phyloP scores from a whole-genome alignment of 2,888 invertebrate genomes.

The Philaethria dido region DNA sequence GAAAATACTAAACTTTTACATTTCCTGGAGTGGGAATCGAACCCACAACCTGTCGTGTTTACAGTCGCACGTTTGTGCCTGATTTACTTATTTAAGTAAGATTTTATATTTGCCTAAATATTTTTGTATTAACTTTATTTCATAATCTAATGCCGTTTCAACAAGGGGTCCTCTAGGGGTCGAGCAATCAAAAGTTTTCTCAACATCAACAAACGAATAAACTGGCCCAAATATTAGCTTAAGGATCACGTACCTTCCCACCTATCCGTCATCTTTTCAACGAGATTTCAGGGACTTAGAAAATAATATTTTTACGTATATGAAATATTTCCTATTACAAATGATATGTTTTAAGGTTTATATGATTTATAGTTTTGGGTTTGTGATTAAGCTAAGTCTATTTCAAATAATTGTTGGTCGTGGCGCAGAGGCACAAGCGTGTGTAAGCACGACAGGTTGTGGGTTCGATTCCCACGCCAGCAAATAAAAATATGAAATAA shows the following conservation, averaged over 20 bases:
- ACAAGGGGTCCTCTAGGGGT: slow-evolving; percentile 32
- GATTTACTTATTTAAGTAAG: not conserved
- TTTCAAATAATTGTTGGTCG: no score
- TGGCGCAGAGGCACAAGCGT: no score
- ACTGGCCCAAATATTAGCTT: slow-evolving; percentile 36
- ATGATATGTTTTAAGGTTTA: not conserved
- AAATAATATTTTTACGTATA: slow-evolving; percentile 29
- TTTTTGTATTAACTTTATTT: slow-evolving; percentile 23
- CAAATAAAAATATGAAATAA: no score
- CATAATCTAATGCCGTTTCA: slow-evolving; percentile 30
- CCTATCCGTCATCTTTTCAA: slow-evolving; percentile 35
- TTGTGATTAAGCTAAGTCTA: no score
- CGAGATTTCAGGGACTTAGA: slow-evolving; percentile 26
- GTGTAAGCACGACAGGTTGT: no score
- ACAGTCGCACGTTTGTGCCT: no score
- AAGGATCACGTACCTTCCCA: slow-evolving; percentile 29
- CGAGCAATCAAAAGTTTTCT: slow-evolving; percentile 40
- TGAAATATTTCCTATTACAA: slow-evolving; percentile 8
- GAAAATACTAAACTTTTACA: no score
- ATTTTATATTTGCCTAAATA: slow-evolving; percentile 14
- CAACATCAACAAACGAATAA: slow-evolving; percentile 40
- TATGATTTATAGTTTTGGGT: not conserved
- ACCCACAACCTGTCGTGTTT: no score
- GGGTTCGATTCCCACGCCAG: no score
- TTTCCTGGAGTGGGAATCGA: no score